phyloP scores from a whole-genome alignment of 2,113 vertebrate genomes.

The Hydropotes inermis region DNA sequence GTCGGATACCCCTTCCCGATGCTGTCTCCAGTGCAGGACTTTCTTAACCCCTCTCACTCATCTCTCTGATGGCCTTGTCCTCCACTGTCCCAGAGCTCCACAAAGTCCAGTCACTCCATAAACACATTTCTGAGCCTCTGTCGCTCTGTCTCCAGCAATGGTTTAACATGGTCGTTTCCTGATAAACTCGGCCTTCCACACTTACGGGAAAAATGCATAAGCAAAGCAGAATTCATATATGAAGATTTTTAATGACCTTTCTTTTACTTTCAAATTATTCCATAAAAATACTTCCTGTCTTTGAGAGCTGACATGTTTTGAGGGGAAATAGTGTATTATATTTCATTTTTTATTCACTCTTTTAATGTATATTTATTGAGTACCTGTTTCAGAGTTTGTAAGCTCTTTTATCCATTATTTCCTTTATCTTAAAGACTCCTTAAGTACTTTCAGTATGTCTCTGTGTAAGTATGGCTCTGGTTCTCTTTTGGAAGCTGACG shows the following conservation, averaged over 20 bases:
- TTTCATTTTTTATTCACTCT: neutral
- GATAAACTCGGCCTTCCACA: neutral
- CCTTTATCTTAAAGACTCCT: neutral
- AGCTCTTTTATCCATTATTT: neutral
- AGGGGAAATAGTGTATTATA: neutral
- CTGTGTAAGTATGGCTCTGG: neutral
- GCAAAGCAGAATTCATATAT: neutral
- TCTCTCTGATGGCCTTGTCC: neutral
- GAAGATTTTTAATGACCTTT: neutral
- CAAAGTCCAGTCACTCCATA: neutral
- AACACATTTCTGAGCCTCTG: neutral
- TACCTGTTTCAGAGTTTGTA: neutral
- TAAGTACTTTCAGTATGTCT: neutral
- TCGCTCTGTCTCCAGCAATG: neutral
- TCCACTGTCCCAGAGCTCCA: neutral
- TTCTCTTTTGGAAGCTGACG: neutral
- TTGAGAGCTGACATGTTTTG: conserved; percentile 13
- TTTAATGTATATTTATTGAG: neutral
- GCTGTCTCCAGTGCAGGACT: neutral
- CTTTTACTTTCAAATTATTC: neutral
- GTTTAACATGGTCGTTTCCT: neutral
- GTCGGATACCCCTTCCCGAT: neutral
- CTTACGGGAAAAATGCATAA: neutral
- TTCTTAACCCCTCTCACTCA: neutral
- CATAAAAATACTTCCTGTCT: neutral